Evolutionary conservation across 2,797 vertebrate species (phyloP), one percentile per base, ranked within the genome.

Genomic region (Euphonia xanthogaster): DNA sequence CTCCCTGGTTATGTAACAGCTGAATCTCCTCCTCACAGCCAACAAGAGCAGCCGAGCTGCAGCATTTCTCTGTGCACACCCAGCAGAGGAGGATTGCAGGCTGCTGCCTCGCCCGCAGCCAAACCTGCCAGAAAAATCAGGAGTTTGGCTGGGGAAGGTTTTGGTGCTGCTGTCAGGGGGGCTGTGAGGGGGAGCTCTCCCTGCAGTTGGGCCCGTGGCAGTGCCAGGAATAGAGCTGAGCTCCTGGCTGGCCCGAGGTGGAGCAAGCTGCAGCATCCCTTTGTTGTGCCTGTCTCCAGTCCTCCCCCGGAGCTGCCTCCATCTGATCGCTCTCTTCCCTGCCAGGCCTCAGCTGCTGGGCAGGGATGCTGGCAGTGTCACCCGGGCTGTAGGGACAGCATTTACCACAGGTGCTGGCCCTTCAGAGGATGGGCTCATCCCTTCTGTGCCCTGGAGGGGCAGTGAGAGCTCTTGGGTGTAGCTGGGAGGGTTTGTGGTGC

Each of bases 261-360:
- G 66, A 92, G 83, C 50, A 75, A 80, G 75, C 86, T 75, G 88
- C 94, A 91, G 93, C 77, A 72, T 81, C 90, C 63, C 39, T 85
- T 68, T 86, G 91, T 84, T 86, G 88, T 90, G 82, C 70, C 72
- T 89, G 14, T 54, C 90, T 75, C 16, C 65, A 76, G 63, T 48
- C 79, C 81, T 79, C 75, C 91, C 93, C 90, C 9, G 20, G 63
- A 65, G 96, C 90, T 92, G 35, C 33, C 86, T 90, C 85, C 88
- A 58, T 68, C 85, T 91, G 85, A 83, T 30, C 28, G 33, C 78
- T 96, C 89, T 50, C 44, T 55, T 78, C 68, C 79, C 94, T 84
- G 82, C 90, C 89, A 44, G 71, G 11, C 84, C 78, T 75, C 74
- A 13, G 63, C 86, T 44, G 42, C 19, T 3, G 9, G 42, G 80